phyloP scores from a whole-genome alignment of 2,888 invertebrate genomes.

The Rotaria magnacalcarata region DNA sequence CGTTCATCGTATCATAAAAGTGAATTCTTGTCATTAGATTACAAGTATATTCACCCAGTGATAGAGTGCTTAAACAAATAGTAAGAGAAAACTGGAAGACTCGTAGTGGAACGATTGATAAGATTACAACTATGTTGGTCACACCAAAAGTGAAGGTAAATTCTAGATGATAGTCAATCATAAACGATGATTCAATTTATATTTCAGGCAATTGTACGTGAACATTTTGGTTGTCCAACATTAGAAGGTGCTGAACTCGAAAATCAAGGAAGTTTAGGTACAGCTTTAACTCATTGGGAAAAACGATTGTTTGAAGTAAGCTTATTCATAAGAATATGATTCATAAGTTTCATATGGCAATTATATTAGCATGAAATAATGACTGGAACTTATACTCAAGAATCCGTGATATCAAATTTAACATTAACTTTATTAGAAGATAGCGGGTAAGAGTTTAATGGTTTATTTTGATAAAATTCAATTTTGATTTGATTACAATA shows the following conservation, averaged over 20 bases:
- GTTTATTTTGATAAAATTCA: background rate
- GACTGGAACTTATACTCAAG: conserved; percentile 97
- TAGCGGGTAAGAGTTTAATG: conserved; percentile 69
- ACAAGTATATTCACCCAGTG: conserved; percentile 79
- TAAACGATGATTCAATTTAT: background rate
- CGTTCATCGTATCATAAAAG: background rate
- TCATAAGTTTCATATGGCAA: conserved; percentile 44
- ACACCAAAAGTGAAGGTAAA: conserved; percentile 76
- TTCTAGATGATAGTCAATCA: background rate
- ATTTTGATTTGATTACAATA: conserved; percentile 46
- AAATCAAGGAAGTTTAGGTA: conserved; percentile 95
- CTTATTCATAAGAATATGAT: conserved; percentile 8
- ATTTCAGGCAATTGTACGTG: conserved; percentile 70
- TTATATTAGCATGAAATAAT: conserved; percentile 84
- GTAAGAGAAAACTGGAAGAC: conserved; percentile 72
- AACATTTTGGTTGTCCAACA: conserved; percentile 77
- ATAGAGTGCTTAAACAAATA: conserved; percentile 75
- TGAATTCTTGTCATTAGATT: background rate
- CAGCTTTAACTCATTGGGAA: conserved; percentile 95
- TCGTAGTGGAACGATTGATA: conserved; percentile 70
- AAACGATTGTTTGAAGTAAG: conserved; percentile 88
- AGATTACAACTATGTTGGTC: conserved; percentile 78
- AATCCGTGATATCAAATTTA: conserved; percentile 88
- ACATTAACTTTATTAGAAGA: conserved; percentile 95
- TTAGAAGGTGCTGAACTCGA: conserved; percentile 94